A percentile compares a stretch with the other conserved stretches of the same genome.
These are phyloP conservation scores for Euschistus heros DNA, from an alignment of 1,140 invertebrate genomes.

Conservation along the genomic window DNA sequence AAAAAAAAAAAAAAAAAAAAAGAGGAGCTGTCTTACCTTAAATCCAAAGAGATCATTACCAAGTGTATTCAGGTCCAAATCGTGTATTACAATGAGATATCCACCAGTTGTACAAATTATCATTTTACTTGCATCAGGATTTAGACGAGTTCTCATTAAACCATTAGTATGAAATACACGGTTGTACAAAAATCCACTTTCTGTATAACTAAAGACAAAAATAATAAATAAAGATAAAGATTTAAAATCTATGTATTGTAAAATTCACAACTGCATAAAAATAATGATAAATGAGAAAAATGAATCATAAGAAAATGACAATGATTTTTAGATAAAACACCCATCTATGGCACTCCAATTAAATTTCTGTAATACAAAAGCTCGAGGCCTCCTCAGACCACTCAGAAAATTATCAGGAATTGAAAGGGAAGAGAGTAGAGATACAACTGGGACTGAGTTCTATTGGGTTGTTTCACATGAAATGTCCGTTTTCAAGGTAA, in stretches of 20 bases:
- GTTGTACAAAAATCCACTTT: slow-evolving; percentile 63
- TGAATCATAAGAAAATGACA: too few species aligned
- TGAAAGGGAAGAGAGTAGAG: too few species aligned
- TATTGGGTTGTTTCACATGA: too few species aligned
- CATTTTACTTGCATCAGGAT: slow-evolving; percentile 74
- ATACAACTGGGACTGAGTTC: too few species aligned
- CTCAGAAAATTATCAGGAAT: too few species aligned
- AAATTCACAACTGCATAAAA: too few species aligned
- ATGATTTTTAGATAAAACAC: background rate
- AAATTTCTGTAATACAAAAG: too few species aligned
- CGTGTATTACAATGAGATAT: slow-evolving; percentile 80
- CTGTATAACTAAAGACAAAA: slow-evolving; percentile 45
- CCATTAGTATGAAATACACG: slow-evolving; percentile 73
- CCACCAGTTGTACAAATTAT: slow-evolving; percentile 82
- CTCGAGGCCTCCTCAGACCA: too few species aligned
- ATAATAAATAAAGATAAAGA: too few species aligned
- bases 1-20: background rate
- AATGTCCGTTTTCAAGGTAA: too few species aligned
- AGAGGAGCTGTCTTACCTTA: slow-evolving; percentile 44
- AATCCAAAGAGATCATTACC: slow-evolving; percentile 72
- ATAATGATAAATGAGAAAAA: too few species aligned
- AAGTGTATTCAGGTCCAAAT: slow-evolving; percentile 70
- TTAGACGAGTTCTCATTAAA: slow-evolving; percentile 78
- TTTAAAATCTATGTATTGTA: too few species aligned
- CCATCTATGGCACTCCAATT: background rate